These are phyloP conservation scores for Epinephelus moara DNA, from an alignment of 2,113 vertebrate genomes.

Conservation along the genomic window DNA sequence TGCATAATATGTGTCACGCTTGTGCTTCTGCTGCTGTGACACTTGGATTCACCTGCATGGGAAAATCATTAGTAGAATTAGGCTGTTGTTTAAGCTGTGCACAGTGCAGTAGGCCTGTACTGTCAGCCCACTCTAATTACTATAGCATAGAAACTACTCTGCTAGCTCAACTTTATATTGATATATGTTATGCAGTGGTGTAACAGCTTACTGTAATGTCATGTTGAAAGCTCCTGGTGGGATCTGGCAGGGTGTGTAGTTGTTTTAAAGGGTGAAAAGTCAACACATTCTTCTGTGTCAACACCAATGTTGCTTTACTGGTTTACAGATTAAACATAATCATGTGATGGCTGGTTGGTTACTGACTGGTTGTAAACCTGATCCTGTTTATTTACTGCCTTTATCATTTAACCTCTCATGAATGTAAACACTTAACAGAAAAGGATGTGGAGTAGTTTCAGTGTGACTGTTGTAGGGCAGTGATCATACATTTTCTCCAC, in stretches of 20 bases:
- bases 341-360: neutral
- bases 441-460: neutral
- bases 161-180: neutral
- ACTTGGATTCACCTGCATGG: neutral
- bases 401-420: neutral
- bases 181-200: neutral
- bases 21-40: neutral
- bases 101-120: neutral
- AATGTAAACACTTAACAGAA: neutral
- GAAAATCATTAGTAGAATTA: neutral
- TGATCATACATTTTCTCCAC: conserved; percentile 8
- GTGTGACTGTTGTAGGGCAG: neutral
- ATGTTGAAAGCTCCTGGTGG: conserved; percentile 26
- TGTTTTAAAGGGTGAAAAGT: conserved; percentile 54
- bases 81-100: neutral
- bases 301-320: conserved; percentile 45
- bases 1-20: neutral
- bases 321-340: conserved; percentile 42
- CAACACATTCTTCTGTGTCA: conserved; percentile 59
- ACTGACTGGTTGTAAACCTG: neutral
- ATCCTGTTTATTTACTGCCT: neutral
- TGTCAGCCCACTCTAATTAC: neutral
- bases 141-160: neutral
- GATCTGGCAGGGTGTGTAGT: conserved; percentile 49
- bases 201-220: neutral